phyloP scores from a whole-genome alignment of 1,140 invertebrate genomes.

The Bradynema listronoti region DNA sequence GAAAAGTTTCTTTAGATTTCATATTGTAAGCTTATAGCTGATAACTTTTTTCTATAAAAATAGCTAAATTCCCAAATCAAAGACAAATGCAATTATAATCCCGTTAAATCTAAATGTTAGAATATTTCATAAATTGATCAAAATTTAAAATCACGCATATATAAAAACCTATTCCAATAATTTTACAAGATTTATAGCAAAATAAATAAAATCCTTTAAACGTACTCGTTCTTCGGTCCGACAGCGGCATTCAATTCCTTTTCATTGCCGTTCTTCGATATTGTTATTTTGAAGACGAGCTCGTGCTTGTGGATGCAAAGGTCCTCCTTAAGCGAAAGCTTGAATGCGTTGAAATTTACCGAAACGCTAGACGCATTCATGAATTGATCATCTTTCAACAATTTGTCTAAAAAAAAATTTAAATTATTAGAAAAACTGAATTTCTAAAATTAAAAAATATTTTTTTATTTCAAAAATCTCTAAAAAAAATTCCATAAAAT shows the following conservation, averaged over 20 bases:
- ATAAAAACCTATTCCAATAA: too few relatives aligned
- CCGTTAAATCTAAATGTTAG: too few relatives aligned
- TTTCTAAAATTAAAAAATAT: too few relatives aligned
- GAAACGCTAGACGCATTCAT: background rate
- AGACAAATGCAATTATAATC: background rate
- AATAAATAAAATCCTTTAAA: background rate
- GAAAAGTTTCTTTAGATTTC: background rate
- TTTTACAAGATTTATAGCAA: too few relatives aligned
- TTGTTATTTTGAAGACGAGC: background rate
- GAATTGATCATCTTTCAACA: background rate
- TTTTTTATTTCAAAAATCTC: too few relatives aligned
- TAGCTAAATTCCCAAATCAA: background rate
- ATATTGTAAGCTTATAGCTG: background rate
- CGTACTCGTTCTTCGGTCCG: conserved; percentile 9
- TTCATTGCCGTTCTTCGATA: background rate
- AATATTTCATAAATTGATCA: too few relatives aligned
- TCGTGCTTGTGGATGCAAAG: background rate
- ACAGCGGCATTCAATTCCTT: background rate
- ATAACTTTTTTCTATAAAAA: background rate
- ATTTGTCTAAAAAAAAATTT: conserved; percentile 1
- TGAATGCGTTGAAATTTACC: conserved; percentile 1
- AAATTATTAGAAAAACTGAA: too few relatives aligned
- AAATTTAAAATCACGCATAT: too few relatives aligned
- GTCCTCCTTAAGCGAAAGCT: background rate
- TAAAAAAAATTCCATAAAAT: too few relatives aligned